A percentile compares a stretch with the other conserved stretches of the same genome.
These are phyloP conservation scores for Lipotes vexillifer DNA, from an alignment of 2,113 vertebrate species.

Conservation along the genomic window DNA sequence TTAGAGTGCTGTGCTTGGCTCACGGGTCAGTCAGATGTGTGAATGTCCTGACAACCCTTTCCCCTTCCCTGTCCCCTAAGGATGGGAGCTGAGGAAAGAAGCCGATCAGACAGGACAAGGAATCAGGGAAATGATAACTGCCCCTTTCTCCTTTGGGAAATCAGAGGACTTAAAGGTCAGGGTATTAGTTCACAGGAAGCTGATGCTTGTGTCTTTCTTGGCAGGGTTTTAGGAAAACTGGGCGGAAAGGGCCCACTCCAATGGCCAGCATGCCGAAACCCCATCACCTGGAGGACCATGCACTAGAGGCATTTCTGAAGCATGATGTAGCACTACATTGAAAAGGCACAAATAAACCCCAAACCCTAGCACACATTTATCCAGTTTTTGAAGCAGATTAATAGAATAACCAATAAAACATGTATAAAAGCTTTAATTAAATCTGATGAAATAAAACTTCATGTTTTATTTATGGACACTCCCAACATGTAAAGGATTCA, in stretches of 20 bases:
- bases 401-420: constrained; percentile 74
- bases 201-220: not conserved
- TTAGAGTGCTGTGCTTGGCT: not conserved
- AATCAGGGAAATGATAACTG: not conserved
- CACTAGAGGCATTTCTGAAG: constrained; percentile 22
- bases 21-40: not conserved
- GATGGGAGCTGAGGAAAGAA: not conserved
- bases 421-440: constrained; percentile 76
- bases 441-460: constrained; percentile 74
- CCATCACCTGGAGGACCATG: constrained; percentile 1
- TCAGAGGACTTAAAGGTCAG: not conserved
- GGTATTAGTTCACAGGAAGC: not conserved
- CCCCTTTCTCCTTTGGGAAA: not conserved
- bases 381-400: constrained; percentile 57
- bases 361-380: constrained; percentile 60
- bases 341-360: constrained; percentile 45
- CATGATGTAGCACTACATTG: not conserved
- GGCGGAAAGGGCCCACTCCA: not conserved
- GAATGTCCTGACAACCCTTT: not conserved
- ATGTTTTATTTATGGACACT: constrained; percentile 79
- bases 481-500: constrained; percentile 71
- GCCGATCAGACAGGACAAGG: not conserved
- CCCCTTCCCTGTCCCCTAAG: accelerated
- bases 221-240: not conserved
- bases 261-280: not conserved